A percentile compares a stretch with the other conserved stretches of the same genome.
Evolutionary conservation across 2,113 vertebrate species (phyloP).

Genomic region (Colistium nudipinnis): DNA sequence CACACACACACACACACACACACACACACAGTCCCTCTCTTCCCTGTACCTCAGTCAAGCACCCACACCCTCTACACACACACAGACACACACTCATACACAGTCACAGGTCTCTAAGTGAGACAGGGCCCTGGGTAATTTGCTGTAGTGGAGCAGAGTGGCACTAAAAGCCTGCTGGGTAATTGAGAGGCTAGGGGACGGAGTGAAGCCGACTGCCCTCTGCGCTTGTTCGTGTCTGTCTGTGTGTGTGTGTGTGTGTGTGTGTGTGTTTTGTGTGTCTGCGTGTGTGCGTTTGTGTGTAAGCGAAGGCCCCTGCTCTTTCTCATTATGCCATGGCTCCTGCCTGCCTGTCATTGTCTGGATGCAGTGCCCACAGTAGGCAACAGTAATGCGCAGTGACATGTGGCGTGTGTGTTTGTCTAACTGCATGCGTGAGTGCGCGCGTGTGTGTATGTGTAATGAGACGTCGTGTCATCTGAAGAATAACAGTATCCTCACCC

Average conservation of each 20-base stretch:
- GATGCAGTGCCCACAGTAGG: constrained; percentile 83
- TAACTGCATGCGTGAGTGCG: constrained; percentile 26
- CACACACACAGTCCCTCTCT: constrained; percentile 41
- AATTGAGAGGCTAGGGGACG: constrained; percentile 91
- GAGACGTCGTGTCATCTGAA: constrained; percentile 83
- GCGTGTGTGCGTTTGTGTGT: constrained; percentile 47
- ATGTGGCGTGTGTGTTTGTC: constrained; percentile 71
- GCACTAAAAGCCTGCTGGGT: constrained; percentile 96
- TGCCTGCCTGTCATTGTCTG: constrained; percentile 87
- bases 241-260: constrained; percentile 39
- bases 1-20: constrained; percentile 14
- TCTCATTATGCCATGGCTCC: constrained; percentile 90
- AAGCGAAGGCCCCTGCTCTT: constrained; percentile 80
- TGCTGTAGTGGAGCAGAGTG: constrained; percentile 89
- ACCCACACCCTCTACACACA: constrained; percentile 55
- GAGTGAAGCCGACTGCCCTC: constrained; percentile 79
- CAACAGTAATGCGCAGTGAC: constrained; percentile 87
- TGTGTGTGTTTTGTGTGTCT: constrained; percentile 46
- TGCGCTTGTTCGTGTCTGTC: constrained; percentile 43
- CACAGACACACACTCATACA: constrained; percentile 53
- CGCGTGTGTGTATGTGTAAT: constrained; percentile 73
- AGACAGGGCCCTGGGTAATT: constrained; percentile 90
- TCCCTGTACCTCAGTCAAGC: constrained; percentile 73
- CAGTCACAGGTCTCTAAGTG: constrained; percentile 86
- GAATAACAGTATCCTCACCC: constrained; percentile 77